Conservation (phyloP, 2,888 invertebrate species). For the Scaptomyza caliginosa region DNA sequence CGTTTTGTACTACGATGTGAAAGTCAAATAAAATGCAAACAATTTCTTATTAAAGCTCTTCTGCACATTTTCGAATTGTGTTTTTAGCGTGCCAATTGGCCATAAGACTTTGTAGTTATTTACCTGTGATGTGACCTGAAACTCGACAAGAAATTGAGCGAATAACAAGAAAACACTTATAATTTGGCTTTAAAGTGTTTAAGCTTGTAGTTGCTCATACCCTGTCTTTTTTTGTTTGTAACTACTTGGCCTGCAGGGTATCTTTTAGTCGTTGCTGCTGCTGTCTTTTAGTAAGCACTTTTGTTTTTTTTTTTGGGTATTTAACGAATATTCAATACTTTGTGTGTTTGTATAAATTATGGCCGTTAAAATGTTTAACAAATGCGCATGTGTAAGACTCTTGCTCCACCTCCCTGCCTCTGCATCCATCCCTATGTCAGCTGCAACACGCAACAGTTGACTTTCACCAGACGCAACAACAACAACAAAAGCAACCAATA, state of each 20-base stretch:
- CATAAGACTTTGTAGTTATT: slow-evolving; percentile 30
- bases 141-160: neutral
- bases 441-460: slow-evolving; percentile 76
- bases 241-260: neutral
- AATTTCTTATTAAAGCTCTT: slow-evolving; percentile 33
- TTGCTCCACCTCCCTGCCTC: neutral
- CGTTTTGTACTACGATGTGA: slow-evolving; percentile 31
- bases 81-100: slow-evolving; percentile 52
- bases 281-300: neutral
- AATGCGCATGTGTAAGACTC: slow-evolving; percentile 57
- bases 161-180: slow-evolving; percentile 10
- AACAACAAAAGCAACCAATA: slow-evolving; percentile 15
- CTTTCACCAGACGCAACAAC: slow-evolving; percentile 57
- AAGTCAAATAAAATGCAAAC: slow-evolving; percentile 54
- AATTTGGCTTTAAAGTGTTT: neutral
- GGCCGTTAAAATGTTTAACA: slow-evolving; percentile 54
- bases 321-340: slow-evolving; percentile 29
- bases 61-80: slow-evolving; percentile 6
- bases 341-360: slow-evolving; percentile 63
- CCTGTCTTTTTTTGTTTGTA: neutral
- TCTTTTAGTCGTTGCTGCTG: neutral
- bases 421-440: neutral
- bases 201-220: neutral
- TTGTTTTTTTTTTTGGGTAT: slow-evolving; percentile 24
- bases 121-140: slow-evolving; percentile 32